Percentiles rank a stretch among this genome's conserved stretches.
phyloP scores from a whole-genome alignment of 2,797 vertebrate genomes.

The Thunnus albacares region DNA sequence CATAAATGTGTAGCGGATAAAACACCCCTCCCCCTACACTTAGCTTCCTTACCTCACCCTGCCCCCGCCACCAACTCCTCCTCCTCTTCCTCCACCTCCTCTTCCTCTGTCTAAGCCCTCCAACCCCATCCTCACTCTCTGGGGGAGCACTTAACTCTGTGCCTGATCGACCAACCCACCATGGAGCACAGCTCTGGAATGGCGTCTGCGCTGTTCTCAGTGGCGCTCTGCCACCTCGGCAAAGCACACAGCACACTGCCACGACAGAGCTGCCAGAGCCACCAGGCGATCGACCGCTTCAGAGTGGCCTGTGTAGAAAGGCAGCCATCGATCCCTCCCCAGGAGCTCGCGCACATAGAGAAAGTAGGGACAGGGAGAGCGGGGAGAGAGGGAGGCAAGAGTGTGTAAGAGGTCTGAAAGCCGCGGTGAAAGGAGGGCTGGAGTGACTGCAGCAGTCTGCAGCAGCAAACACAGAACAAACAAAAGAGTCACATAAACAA shows the following conservation, averaged over 20 bases:
- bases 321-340: conserved; percentile 86
- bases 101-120: conserved; percentile 66
- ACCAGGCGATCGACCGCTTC: conserved; percentile 86
- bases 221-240: conserved; percentile 81
- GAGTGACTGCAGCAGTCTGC: conserved; percentile 64
- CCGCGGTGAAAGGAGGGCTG: conserved; percentile 72
- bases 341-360: conserved; percentile 71
- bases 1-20: conserved; percentile 50
- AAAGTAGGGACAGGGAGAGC: conserved; percentile 73
- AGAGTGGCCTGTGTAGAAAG: conserved; percentile 88
- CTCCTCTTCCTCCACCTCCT: conserved; percentile 52
- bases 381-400: conserved; percentile 58
- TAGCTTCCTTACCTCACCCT: conserved; percentile 54
- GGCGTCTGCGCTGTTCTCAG: conserved; percentile 75
- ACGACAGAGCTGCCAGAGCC: conserved; percentile 76
- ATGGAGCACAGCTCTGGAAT: conserved; percentile 78
- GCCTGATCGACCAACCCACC: conserved; percentile 86
- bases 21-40: conserved; percentile 39
- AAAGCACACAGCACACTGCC: conserved; percentile 75
- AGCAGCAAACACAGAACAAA: conserved; percentile 75
- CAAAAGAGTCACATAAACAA: conserved; percentile 85
- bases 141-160: conserved; percentile 90
- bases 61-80: conserved; percentile 40
- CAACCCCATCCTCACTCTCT: conserved; percentile 79
- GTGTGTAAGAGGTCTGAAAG: conserved; percentile 79